These are phyloP conservation scores for Pollenia amentaria DNA, from an alignment of 2,888 invertebrate genomes.

Conservation along the genomic window DNA sequence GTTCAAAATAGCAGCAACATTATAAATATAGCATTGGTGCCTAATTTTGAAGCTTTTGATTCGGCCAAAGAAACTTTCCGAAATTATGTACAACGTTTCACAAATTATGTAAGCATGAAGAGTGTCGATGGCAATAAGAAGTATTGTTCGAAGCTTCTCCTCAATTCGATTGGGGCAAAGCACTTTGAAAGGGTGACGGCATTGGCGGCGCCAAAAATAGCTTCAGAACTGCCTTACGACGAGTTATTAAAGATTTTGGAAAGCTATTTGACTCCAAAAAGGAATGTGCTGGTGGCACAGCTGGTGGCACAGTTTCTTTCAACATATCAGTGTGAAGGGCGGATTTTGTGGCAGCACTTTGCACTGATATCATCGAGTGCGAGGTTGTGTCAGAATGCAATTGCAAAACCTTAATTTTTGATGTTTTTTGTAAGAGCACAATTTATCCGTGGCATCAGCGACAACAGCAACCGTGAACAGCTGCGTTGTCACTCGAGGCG, in stretches of 20 bases:
- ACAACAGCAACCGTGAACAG: conserved; percentile 39
- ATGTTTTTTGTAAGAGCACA: conserved; percentile 44
- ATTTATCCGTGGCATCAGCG: conserved; percentile 24
- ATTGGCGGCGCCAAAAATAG: conserved; percentile 37
- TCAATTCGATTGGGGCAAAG: too few relatives aligned
- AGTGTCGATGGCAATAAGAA: conserved; percentile 29
- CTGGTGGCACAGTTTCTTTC: conserved; percentile 54
- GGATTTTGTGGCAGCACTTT: conserved; percentile 33
- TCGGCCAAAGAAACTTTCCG: conserved; percentile 46
- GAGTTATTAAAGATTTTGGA: conserved; percentile 47
- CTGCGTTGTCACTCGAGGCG: conserved; percentile 56
- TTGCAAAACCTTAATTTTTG: neutral
- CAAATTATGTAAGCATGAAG: conserved; percentile 47
- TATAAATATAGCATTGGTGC: conserved; percentile 48
- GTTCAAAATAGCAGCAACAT: neutral
- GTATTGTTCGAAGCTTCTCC: conserved; percentile 24
- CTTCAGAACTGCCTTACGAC: conserved; percentile 39
- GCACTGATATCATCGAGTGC: conserved; percentile 46
- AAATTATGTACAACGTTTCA: conserved; percentile 44
- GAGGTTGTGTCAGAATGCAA: conserved; percentile 48
- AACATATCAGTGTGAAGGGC: conserved; percentile 23
- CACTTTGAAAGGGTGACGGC: neutral
- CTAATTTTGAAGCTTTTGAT: conserved; percentile 45
- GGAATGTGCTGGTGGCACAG: conserved; percentile 52
- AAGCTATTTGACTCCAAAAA: conserved; percentile 35